Percentiles rank a stretch among this genome's conserved stretches.
Conservation (phyloP, 2,797 vertebrate genomes). For the Argyrosomus regius region DNA sequence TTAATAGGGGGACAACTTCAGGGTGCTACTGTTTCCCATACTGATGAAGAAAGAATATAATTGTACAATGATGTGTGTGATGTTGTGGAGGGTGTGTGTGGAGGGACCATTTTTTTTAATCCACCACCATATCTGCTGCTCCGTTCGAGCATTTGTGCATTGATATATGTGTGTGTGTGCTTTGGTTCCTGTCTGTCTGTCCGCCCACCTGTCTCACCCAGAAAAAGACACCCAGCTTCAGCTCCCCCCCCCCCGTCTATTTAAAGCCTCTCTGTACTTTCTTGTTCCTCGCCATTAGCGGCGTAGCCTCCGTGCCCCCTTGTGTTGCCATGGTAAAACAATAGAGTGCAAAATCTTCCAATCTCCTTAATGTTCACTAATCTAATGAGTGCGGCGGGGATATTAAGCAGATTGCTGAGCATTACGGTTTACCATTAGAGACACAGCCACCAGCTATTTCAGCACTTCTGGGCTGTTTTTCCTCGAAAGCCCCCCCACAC, state of each 20-base stretch:
- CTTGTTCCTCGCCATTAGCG: conserved; percentile 35
- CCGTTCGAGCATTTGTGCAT: neutral
- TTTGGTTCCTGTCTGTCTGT: neutral
- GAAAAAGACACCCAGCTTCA: conserved; percentile 2
- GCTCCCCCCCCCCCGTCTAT: neutral
- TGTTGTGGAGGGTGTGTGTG: conserved; percentile 17
- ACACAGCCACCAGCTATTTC: conserved; percentile 72
- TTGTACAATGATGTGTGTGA: conserved; percentile 49
- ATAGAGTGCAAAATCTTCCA: conserved; percentile 72
- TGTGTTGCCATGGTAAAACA: conserved; percentile 70
- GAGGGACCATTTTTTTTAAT: neutral
- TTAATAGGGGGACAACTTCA: conserved; percentile 71
- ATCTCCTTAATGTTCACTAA: conserved; percentile 80
- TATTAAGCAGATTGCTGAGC: conserved; percentile 78
- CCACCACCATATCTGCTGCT: neutral
- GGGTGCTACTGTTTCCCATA: conserved; percentile 75
- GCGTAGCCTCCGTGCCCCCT: conserved; percentile 33
- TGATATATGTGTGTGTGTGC: neutral
- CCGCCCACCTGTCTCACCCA: neutral
- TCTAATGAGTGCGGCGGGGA: conserved; percentile 75
- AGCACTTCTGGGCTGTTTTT: conserved; percentile 68
- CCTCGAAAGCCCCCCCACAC: conserved; percentile 31
- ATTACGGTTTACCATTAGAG: conserved; percentile 74
- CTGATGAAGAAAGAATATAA: conserved; percentile 56
- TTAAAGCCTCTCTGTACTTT: neutral